Evolutionary conservation across 2,888 invertebrate genomes (phyloP), one percentile per base, ranked within the genome.

Genomic region (Rambutsinella grinnellia): DNA sequence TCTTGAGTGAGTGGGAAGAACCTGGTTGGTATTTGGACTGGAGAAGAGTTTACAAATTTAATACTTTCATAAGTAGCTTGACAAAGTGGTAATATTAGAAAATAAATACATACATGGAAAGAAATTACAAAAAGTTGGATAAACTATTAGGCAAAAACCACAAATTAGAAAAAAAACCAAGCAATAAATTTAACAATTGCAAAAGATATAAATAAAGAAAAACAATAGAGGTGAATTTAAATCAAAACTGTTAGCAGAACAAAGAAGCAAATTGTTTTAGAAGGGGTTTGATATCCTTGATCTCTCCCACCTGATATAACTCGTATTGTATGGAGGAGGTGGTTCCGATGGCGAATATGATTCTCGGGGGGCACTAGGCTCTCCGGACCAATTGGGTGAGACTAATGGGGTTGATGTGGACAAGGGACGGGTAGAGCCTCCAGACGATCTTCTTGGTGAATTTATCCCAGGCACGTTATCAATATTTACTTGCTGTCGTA

Each of bases 281-380:
- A 71, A 63, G 8, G 74, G 74, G 36, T 75, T 61, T 3, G 74
- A 75, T 23, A 61, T 6, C 51, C 74, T 24, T 5, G 76, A 47
- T 19, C 68, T 53, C 58, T 66, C 79, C 68, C 79, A 83, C 83
- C 83, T 78, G 60, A 80, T 66, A 61, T 78, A 81, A 51, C 77
- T 78, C n/a, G 76, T 78, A 54, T 83, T 83, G 53, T 84, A 84
- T 2, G 84, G 84, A 2, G 84, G 84, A 2, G 84, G 84, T 28
- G 83, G 83, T 19, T 84, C 83, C 13, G 53, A 19, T 0, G 72
- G 58, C 23, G 62, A 78, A 21, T 49, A 67, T n/a, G n/a, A n/a
- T n/a, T n/a, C n/a, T n/a, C 58, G 3, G 0, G 79, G 79, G 2
- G 79, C 79, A 57, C 65, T 62, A 28, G 80, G 79, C 21, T 79